Evolutionary conservation across 1,140 invertebrate species (phyloP), one percentile per base, ranked within the genome.

Genomic region (Drosophila bocqueti): DNA sequence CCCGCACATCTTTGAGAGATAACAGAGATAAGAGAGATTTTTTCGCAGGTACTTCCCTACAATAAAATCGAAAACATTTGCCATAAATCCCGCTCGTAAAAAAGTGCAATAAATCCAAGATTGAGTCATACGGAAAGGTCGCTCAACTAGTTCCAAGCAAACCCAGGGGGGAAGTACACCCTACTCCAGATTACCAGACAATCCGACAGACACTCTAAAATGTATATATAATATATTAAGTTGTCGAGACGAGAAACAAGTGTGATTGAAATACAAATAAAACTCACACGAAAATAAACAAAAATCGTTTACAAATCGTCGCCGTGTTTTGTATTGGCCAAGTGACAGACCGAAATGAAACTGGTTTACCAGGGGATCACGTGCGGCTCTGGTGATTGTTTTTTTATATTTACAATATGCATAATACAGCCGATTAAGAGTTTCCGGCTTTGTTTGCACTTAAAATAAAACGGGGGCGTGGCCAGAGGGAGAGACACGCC

Each of bases 291-390:
- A 52, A 67, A 59, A 60, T 63, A 47, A 71, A 47, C 11, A 21
- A 8, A 47, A 49, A 73, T 38, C 67, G 38, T 52, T 73, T 45
- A 72, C 69, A 72, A 61, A 73, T 38, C 40, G 54, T 38, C 40
- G 54, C 6, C 31, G 31, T 31, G 34, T 50, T 58, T 50, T 58
- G 46, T 76, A 47, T 76, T 76, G 66, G 40, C 72, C 72, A 74
- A 73, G 68, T 73, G 71, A 31, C 54, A 61, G 40, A 21, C 58
- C 69, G 42, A 75, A 75, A 55, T 55, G 34, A 38, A 75, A 75
- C 72, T 75, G 72, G 72, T 75, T 75, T 75, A 64, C 24, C 36
- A 64, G 59, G 47, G 50, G 50, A 75, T 75, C 72, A 75, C 63
- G 63, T 61, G 38, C 18, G 38, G 40, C 31, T 73, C 38, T 45